Percentiles rank a stretch among this genome's conserved stretches.
Conservation (phyloP, 2,888 invertebrate species). For the Subacronicta megacephala region DNA sequence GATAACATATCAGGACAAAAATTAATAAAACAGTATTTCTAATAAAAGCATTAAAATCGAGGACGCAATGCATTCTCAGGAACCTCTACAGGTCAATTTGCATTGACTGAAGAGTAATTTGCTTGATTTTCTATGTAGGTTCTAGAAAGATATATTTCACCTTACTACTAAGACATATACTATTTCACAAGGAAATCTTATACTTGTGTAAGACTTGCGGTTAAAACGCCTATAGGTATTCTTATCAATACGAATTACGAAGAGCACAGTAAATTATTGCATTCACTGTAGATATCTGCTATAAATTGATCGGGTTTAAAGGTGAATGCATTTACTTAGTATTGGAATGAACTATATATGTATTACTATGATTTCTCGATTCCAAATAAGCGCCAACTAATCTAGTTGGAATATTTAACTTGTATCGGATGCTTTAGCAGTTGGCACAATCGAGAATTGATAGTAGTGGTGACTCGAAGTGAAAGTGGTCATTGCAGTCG, state of each 20-base stretch:
- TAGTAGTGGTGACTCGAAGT: constrained; percentile 60
- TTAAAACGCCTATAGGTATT: constrained; percentile 34
- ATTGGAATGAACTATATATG: constrained; percentile 6
- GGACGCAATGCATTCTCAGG: no score
- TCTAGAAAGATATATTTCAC: constrained; percentile 12
- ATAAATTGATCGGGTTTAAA: constrained; percentile 62
- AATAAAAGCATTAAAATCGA: no score
- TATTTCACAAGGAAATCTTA: constrained; percentile 37
- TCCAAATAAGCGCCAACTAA: constrained; percentile 15
- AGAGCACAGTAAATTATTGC: constrained; percentile 48
- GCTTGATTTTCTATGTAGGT: constrained; percentile 4
- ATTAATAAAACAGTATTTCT: no score
- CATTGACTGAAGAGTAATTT: constrained; percentile 6
- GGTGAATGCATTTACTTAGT: constrained; percentile 59
- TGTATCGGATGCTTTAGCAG: constrained; percentile 24
- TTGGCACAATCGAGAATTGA: constrained; percentile 52
- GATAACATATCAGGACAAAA: no score
- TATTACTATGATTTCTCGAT: constrained; percentile 25
- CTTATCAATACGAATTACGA: constrained; percentile 28
- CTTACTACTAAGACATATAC: constrained; percentile 16
- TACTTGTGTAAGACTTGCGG: constrained; percentile 43
- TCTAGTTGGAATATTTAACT: constrained; percentile 14
- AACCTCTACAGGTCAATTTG: not conserved
- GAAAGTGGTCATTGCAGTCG: constrained; percentile 79
- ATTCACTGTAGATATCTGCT: constrained; percentile 28